These are phyloP conservation scores for Trachelus tabidus DNA, from an alignment of 2,888 invertebrate genomes.

Conservation along the genomic window DNA sequence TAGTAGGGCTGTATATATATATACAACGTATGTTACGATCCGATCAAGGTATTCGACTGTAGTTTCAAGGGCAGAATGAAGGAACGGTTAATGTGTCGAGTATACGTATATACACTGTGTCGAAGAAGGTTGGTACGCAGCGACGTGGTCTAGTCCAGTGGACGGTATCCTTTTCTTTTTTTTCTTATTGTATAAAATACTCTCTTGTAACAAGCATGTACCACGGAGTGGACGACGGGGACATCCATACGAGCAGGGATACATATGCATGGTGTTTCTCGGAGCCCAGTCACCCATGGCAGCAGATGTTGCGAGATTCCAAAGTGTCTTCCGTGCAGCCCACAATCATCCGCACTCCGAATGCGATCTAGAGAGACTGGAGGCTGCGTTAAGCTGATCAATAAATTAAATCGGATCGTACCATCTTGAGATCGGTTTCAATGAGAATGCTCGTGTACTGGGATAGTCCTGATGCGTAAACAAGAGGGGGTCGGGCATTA, in stretches of 20 bases:
- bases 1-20: not conserved
- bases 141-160: not conserved
- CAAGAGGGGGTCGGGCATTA: not conserved
- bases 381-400: conserved; percentile 39
- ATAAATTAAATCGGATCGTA: conserved; percentile 50
- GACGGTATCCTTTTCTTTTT: not conserved
- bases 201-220: conserved; percentile 2
- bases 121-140: not conserved
- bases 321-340: conserved; percentile 40
- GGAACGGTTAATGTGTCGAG: not conserved
- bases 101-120: not conserved
- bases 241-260: not conserved
- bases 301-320: conserved; percentile 52
- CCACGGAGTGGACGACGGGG: conserved; percentile 2
- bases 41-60: not conserved
- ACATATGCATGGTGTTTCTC: conserved; percentile 27
- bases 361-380: conserved; percentile 25
- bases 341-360: conserved; percentile 24
- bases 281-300: conserved; percentile 36
- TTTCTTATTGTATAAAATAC: not conserved
- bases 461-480: conserved; percentile 31
- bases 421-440: conserved; percentile 9
- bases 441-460: conserved; percentile 24
- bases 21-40: not conserved
- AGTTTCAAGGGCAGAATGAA: not conserved